A percentile compares a stretch with the other conserved stretches of the same genome.
These are phyloP conservation scores for Oostethus manadensis DNA, from an alignment of 2,113 vertebrate species.

Conservation along the genomic window DNA sequence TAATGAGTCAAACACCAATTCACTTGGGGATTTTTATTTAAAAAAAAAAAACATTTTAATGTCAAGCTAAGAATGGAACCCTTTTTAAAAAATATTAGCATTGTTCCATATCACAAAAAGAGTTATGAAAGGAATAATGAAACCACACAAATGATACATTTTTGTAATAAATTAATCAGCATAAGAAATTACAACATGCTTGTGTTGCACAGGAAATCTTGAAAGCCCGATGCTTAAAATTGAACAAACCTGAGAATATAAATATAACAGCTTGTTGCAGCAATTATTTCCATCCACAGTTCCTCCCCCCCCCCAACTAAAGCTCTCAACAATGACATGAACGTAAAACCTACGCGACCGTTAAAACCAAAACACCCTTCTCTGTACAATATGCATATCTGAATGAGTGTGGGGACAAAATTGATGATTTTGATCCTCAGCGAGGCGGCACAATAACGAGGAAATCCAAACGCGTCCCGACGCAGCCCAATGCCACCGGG, in stretches of 20 bases:
- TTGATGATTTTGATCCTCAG: conserved; percentile 7
- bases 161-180: conserved; percentile 75
- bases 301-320: conserved; percentile 52
- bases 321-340: conserved; percentile 53
- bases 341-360: conserved; percentile 59
- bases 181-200: conserved; percentile 59
- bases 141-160: conserved; percentile 69
- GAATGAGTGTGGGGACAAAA: conserved; percentile 62
- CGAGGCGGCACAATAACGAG: conserved; percentile 33
- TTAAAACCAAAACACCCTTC: conserved; percentile 52
- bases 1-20: not conserved
- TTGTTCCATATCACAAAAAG: conserved; percentile 69
- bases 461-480: conserved; percentile 23
- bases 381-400: conserved; percentile 70
- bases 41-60: conserved; percentile 50
- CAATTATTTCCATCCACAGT: conserved; percentile 59
- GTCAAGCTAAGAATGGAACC: conserved; percentile 70
- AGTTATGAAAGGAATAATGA: conserved; percentile 64
- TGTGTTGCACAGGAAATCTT: conserved; percentile 62
- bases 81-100: conserved; percentile 56
- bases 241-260: conserved; percentile 75
- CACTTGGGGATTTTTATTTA: conserved; percentile 60
- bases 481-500: too few relatives aligned
- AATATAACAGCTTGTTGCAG: conserved; percentile 68
- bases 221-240: conserved; percentile 60